Evolutionary conservation across 2,888 invertebrate genomes (phyloP), one percentile per base, ranked within the genome.

Genomic region (Nemotelus nigrinus): DNA sequence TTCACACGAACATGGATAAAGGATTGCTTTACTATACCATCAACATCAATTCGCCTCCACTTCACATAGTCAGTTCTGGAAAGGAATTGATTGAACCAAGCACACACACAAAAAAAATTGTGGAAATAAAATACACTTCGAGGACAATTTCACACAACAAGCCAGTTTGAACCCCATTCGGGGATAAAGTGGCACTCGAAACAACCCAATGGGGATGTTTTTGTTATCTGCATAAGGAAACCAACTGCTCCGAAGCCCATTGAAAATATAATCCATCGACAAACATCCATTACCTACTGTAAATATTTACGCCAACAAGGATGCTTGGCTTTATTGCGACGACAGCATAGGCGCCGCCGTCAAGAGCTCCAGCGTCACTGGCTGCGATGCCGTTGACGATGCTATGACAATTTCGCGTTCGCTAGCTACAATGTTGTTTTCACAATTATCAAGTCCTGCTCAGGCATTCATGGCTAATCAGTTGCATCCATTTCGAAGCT

Each of bases 221-320:
- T 41, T 60, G 43, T 60, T 63, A 48, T 63, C 74, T 63, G 48
- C 63, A 60, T 50, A 43, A 74, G 43, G 74, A 74, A 70, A 74
- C 47, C 25, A 60, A 74, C 74, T 74, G 50, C 39, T 60, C 41
- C 74, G 39, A 45, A 55, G 63, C 74, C 60, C 39, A 74, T 74
- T 74, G 63, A 74, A 63, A 60, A 74, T 60, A 50, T 74, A 74
- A 74, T 74, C 74, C 74, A 74, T 74, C 39, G 74, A 60, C 74
- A 74, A 74, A 74, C 74, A 74, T 60, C 74, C 74, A 74, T 74
- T 74, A 74, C 74, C 74, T 74, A 74, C 50, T 48, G 74, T 63
- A 74, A 74, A 74, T 74, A 74, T 74, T 74, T 74, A 74, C 47
- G 39, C 74, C 39, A 74, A 63, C 74, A 74, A 74, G 74, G 74